phyloP scores from a whole-genome alignment of 1,140 invertebrate species.

The Oryzaephilus surinamensis region DNA sequence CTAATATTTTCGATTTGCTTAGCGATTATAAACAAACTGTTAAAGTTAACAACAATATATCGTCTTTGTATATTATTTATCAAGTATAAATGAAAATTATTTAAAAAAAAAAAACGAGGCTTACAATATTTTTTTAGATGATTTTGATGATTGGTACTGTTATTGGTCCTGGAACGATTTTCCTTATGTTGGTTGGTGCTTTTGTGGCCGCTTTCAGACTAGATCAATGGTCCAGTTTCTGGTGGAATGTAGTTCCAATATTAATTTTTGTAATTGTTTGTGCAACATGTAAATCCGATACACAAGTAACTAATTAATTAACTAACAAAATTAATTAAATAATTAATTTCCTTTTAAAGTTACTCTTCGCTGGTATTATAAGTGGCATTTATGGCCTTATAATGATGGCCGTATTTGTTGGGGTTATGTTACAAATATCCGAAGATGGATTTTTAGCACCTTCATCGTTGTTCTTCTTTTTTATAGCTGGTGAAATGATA shows the following conservation, averaged over 20 bases:
- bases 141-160: slow-evolving; percentile 62
- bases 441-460: slow-evolving; percentile 71
- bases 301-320: slow-evolving; percentile 51
- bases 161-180: slow-evolving; percentile 74
- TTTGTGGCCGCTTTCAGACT: slow-evolving; percentile 72
- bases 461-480: slow-evolving; percentile 64
- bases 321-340: neutral
- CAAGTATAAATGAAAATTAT: slow-evolving; percentile 52
- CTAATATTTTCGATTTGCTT: slow-evolving; percentile 78
- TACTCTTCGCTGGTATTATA: slow-evolving; percentile 64
- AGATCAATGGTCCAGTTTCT: slow-evolving; percentile 66
- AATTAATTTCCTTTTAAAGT: slow-evolving; percentile 40
- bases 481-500: slow-evolving; percentile 50
- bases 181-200: slow-evolving; percentile 84
- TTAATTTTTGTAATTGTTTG: slow-evolving; percentile 64
- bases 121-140: no score
- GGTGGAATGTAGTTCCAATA: slow-evolving; percentile 68
- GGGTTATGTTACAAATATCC: slow-evolving; percentile 68
- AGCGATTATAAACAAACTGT: slow-evolving; percentile 62
- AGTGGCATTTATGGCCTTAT: slow-evolving; percentile 73
- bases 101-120: neutral
- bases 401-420: slow-evolving; percentile 89
- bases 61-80: slow-evolving; percentile 70
- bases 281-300: slow-evolving; percentile 58
- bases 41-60: slow-evolving; percentile 76